Base-by-base conservation (phyloP, 2,113 vertebrate genomes). In the Scortum barcoo region DNA sequence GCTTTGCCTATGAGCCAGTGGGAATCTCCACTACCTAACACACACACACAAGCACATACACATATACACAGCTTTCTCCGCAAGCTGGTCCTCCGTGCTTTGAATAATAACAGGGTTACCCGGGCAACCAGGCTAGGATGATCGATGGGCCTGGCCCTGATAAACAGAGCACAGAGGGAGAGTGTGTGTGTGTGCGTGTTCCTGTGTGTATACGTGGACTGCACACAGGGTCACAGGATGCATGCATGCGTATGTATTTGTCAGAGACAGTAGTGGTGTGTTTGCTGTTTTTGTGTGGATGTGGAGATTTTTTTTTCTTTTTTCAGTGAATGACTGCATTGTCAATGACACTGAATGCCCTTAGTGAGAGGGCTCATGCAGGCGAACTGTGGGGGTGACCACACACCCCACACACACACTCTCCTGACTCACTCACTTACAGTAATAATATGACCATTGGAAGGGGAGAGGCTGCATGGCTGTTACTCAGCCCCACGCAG, bases 41-140 rank as follows among this genome's bases (percentile, higher is more conserved):
- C 76, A 81, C 83, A 68, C 61, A 28, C n/a, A 67, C 38, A 50
- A 66, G 46, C 33, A 28, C 42, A 57, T 61, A 58, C 53, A 42
- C 73, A 48, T 5, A 65, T 19, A 78, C 69, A 56, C 76, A 74
- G 63, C 70, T 72, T 68, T 83, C 88, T 71, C 80, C 91, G 91
- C 81, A 83, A 90, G 92, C 90, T 81, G 40, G 70, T 83, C 80
- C 89, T 88, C 73, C 90, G 91, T 94, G 93, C 89, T 88, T 89
- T 92, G 93, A 94, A 94, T 94, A 94, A 90, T 93, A 94, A 93
- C 58, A 8, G 87, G 91, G 93, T 94, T 94, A 93, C 93, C 93
- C 77, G 69, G 93, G 93, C 91, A 94, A 94, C 93, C 84, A 84
- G 77, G 85, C 86, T 63, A 38, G 79, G 85, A 90, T 93, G 92